phyloP scores from a whole-genome alignment of 2,113 vertebrate genomes.

The Illadopsis cleaveri region DNA sequence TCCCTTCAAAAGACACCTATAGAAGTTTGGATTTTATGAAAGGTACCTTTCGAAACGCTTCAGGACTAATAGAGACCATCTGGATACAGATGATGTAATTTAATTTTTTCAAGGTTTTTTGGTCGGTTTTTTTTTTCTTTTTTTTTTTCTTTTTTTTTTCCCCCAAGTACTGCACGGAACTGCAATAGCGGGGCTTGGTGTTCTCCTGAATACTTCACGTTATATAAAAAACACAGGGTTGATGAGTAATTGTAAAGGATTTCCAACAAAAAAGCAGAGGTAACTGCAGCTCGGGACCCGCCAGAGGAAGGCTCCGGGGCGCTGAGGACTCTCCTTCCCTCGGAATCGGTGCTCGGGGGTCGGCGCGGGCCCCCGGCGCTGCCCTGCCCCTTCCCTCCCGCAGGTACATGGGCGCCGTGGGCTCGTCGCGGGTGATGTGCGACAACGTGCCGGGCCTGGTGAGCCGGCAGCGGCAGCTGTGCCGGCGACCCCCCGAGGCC shows the following conservation, averaged over 20 bases:
- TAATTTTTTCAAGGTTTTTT: constrained; percentile 54
- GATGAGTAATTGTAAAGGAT: not conserved
- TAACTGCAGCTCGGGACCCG: not conserved
- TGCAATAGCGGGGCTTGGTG: not conserved
- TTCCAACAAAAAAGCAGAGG: not conserved
- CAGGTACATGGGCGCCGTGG: constrained; percentile 92
- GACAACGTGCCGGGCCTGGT: constrained; percentile 94
- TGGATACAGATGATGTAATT: constrained; percentile 76
- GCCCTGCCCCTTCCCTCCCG: constrained; percentile 3
- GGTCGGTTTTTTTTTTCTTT: not conserved
- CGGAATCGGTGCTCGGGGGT: not conserved
- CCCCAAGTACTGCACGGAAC: constrained; percentile 22
- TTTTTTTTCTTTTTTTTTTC: not conserved
- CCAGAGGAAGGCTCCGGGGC: not conserved
- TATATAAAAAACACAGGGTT: constrained; percentile 31
- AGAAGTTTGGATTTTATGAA: constrained; percentile 69
- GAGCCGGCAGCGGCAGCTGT: constrained; percentile 92
- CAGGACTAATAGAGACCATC: constrained; percentile 79
- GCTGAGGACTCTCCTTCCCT: not conserved
- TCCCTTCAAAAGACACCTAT: constrained; percentile 75
- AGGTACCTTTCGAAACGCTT: constrained; percentile 69
- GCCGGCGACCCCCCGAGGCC: constrained; percentile 86
- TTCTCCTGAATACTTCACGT: constrained; percentile 29
- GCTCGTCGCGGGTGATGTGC: constrained; percentile 91
- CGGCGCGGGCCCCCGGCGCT: not conserved